Conservation (phyloP, 2,888 invertebrate species). For the Nycteola revayana region DNA sequence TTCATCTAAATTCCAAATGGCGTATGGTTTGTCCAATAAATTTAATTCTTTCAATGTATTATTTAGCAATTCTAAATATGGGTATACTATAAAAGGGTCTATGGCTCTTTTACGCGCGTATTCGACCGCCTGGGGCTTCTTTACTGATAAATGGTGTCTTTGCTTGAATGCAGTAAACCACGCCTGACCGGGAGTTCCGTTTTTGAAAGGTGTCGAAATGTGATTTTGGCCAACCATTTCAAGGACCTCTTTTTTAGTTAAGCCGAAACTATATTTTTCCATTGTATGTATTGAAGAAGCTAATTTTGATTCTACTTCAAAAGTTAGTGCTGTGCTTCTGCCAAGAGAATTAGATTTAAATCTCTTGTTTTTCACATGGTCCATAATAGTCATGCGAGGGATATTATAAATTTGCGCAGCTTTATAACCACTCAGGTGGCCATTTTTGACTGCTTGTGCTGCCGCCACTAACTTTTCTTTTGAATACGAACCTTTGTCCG, state of each 20-base stretch:
- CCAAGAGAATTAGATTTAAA: slow-evolving; percentile 4
- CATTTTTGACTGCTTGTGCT: slow-evolving; percentile 3
- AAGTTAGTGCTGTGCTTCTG: slow-evolving; percentile 5
- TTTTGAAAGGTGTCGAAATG: slow-evolving; percentile 3
- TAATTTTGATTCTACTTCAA: slow-evolving; percentile 6
- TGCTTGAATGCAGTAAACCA: slow-evolving; percentile 6
- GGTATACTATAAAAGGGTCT: slow-evolving; percentile 1
- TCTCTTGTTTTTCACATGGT: slow-evolving; percentile 7
- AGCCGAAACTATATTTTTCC: slow-evolving; percentile 6
- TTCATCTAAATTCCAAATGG: slow-evolving; percentile 4
- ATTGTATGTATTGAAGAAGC: slow-evolving; percentile 4
- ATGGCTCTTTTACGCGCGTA: slow-evolving; percentile 4
- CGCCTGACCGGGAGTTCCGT: slow-evolving; percentile 5
- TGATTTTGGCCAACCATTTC: slow-evolving; percentile 5
- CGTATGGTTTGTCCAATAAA: background rate
- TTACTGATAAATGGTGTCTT: slow-evolving; percentile 3
- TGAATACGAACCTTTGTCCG: slow-evolving; percentile 2
- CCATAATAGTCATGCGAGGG: slow-evolving; percentile 12
- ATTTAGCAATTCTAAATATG: slow-evolving; percentile 1
- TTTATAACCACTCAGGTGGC: slow-evolving; percentile 6
- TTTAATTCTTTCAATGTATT: slow-evolving; percentile 1
- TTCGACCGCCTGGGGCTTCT: slow-evolving; percentile 8
- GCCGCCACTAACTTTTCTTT: slow-evolving; percentile 4
- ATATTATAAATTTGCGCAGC: slow-evolving; percentile 8
- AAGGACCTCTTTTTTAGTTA: slow-evolving; percentile 1